Evolutionary conservation across 2,797 vertebrate species (phyloP), one percentile per base, ranked within the genome.

Genomic region (Remorina albescens): DNA sequence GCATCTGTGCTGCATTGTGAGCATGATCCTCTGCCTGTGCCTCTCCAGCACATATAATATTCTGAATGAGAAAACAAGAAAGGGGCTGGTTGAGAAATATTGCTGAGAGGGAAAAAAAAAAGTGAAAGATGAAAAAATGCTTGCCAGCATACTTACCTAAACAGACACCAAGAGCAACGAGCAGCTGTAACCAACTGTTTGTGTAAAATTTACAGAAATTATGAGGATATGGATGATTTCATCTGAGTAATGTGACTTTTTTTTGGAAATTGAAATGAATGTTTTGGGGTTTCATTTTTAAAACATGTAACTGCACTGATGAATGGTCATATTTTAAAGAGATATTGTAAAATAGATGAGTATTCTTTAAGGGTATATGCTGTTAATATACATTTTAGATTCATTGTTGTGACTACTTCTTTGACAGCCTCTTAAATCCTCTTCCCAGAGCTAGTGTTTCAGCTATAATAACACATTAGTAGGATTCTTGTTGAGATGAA

Each of bases 191-290:
- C 50, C 26, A 34, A 55, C 10, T 53, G 67, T 70, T 47, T 39
- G 37, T 63, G 47, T 57, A 58, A 59, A 62, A 76, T 76, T 44
- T 54, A 58, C 26, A 55, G 34, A 65, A 67, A 83, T 72, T 6
- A 57, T 51, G 47, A 73, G 44, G 30, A 51, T 47, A 36, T 10
- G 44, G 47, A n/a, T 60, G 67, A 50, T 65, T 76, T 71, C 18
- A 63, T 73, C 36, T 28, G 34, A 55, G 15, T 76, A 34, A 71
- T 78, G 4, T 3, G 39, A 61, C 25, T n/a, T n/a, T 70, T 58
- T 44, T 34, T n/a, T 57, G 10, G 59, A 30, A 34, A 46, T 49
- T 51, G 26, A 12, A 68, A 54, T 54, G 51, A 44, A 39, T 47
- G 12, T 46, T 68, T 42, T 13, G 26, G 21, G 10, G 21, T 1